Base-by-base conservation (phyloP, 2,113 vertebrate genomes). In the Orcinus orca region DNA sequence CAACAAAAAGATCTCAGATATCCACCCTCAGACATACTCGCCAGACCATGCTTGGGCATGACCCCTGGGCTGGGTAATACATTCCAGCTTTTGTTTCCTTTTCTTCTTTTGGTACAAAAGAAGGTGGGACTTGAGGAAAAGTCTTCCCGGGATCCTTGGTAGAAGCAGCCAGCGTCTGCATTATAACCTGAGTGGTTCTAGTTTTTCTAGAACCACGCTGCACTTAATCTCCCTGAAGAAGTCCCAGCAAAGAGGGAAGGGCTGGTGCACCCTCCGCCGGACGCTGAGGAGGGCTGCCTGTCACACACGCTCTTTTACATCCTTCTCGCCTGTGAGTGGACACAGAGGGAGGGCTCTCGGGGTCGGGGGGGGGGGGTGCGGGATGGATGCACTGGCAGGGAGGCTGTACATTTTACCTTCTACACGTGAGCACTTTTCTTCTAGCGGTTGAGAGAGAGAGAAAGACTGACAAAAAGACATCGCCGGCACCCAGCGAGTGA, bases 401-500 rank as follows among this genome's bases (percentile, higher is more conserved):
- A 21, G 13, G 70, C 8, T 0, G 23, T 0, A 8, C 3, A 0
- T 1, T 12, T 2, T 0, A 20, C 91, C 10, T 36, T 9, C 47
- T 33, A 25, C 31, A 2, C 8, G 8, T 8, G 55, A 26, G 21
- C 76, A 38, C 31, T 10, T 55, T 11, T 87, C 53, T 41, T 65
- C 36, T 6, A 50, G 31, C 1, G 71, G 63, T 5, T 33, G 50
- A 33, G 20, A n/a, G 8, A 31, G 15, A 20, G 23, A 10, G 33
- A 25, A 25, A 53, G 53, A 53, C 53, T 5, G 10, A 41, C 7
- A 2, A 20, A 21, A 13, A 31, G 41, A 29, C 70, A 41, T 0
- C 0, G 3, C 8, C 20, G 41, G 25, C 41, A 31, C n/a, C 9
- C 0, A 15, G 2, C 3, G 13, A 70, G 6, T 2, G 5, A 38